phyloP scores from a whole-genome alignment of 1,140 invertebrate genomes.

The Glossosoma conforme region DNA sequence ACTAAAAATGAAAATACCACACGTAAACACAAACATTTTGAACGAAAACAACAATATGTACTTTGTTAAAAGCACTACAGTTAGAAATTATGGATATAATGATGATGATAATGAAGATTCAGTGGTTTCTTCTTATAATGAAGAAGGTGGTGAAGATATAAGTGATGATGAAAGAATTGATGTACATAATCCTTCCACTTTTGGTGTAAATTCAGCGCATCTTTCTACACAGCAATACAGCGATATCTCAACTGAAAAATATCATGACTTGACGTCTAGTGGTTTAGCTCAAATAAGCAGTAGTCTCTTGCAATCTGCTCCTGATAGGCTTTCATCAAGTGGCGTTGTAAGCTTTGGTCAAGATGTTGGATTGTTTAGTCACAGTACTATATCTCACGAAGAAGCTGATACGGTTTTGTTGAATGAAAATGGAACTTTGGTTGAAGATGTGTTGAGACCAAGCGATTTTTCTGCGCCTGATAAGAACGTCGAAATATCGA shows the following conservation, averaged over 20 bases:
- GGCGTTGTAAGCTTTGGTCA: constrained; percentile 1
- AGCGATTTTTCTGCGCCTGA: constrained; percentile 47
- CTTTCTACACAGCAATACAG: too few species aligned
- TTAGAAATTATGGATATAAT: constrained; percentile 36
- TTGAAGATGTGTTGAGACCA: constrained; percentile 54
- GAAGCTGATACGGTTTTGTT: constrained; percentile 61
- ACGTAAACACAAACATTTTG: constrained; percentile 2
- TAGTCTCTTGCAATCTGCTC: constrained; percentile 39
- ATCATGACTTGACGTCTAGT: constrained; percentile 32
- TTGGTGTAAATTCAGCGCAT: constrained; percentile 10
- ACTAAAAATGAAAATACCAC: constrained; percentile 3
- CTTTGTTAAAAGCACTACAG: constrained; percentile 10
- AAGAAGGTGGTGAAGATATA: too few species aligned
- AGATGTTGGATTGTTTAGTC: constrained; percentile 35
- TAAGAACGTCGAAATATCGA: constrained; percentile 42
- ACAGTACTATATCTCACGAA: constrained; percentile 54
- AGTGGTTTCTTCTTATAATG: too few species aligned
- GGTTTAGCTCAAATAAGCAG: constrained; percentile 51
- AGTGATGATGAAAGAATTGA: too few species aligned
- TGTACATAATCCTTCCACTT: constrained; percentile 22
- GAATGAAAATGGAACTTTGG: constrained; percentile 56
- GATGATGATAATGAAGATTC: too few species aligned
- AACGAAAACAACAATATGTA: constrained; percentile 14
- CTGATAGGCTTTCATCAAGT: not conserved
- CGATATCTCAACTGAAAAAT: constrained; percentile 25